Base-by-base conservation (phyloP, 2,113 vertebrate species). In the Anser brachyrhynchus region DNA sequence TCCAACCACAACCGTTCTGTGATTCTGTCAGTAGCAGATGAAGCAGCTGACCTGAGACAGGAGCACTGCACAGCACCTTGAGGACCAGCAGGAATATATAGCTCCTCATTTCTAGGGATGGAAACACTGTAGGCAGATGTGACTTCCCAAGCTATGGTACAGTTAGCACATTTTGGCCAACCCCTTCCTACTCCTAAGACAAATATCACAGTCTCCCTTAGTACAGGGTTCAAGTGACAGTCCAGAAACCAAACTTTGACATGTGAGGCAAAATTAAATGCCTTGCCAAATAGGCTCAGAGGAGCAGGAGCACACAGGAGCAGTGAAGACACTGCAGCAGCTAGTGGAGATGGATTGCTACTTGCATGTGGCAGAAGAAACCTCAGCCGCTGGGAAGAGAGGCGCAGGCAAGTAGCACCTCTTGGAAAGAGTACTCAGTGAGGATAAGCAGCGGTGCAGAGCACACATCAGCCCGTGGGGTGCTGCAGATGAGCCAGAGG, bases 381-480 rank as follows among this genome's bases (percentile, higher is more conserved):
- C 26, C 10, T 35, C 62, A 81, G n/a, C 20, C 1, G 37, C 43
- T 35, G 17, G 35, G 29, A 59, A 23, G 31, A 58, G 54, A 73
- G 23, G 9, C 1, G 3, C 3, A 3, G 46, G 6, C 23, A 78
- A 41, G 54, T 2, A 72, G 31, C 31, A 92, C 29, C 51, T 0
- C 15, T 33, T 17, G 35, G 33, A 39, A 43, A 57, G 18, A 76
- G 39, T 26, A 15, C 23, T 31, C 23, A 1, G 26, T 25, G 25
- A 54, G 57, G 29, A 33, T 15, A 31, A 21, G 22, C 35, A 33
- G 43, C 44, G 21, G 6, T 21, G 12, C 41, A 61, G 58, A 57
- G 7, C 59, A 3, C 26, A 9, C 41, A 0, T 4, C 11, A 44
- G 39, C 52, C 23, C 10, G 0, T 1, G 0, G 11, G 9, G 4